A percentile compares a stretch with the other conserved stretches of the same genome.
phyloP scores from a whole-genome alignment of 2,888 invertebrate species.

The Abscondita cerata region DNA sequence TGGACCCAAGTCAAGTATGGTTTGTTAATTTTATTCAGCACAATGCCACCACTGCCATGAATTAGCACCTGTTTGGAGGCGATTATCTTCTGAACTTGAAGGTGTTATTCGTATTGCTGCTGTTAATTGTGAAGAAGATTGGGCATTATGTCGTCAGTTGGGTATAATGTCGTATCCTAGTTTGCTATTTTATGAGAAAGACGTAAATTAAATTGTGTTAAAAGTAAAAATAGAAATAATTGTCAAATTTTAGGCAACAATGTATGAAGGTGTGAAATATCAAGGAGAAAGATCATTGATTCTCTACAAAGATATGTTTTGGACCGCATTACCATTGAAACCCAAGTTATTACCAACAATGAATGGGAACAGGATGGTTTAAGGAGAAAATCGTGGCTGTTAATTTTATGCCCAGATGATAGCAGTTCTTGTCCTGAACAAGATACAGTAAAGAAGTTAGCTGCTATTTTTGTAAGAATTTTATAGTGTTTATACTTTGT shows the following conservation, averaged over 20 bases:
- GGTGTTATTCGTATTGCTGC: conserved; percentile 82
- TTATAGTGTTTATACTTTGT: no score
- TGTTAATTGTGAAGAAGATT: conserved; percentile 88
- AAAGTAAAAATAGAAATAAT: not conserved
- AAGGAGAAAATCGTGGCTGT: conserved; percentile 61
- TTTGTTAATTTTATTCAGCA: conserved; percentile 89
- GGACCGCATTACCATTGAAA: conserved; percentile 61
- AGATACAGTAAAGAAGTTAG: conserved; percentile 68
- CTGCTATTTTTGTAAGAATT: conserved; percentile 73
- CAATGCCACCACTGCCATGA: conserved; percentile 86
- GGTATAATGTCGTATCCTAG: conserved; percentile 79
- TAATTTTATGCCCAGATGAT: conserved; percentile 65
- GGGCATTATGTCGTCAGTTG: conserved; percentile 76
- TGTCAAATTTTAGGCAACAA: conserved; percentile 55
- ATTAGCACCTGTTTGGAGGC: conserved; percentile 83
- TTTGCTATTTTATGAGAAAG: conserved; percentile 69
- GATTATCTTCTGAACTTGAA: conserved; percentile 76
- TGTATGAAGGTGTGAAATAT: conserved; percentile 66
- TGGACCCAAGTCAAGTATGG: conserved; percentile 72
- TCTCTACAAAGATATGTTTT: conserved; percentile 70
- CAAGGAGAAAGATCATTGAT: conserved; percentile 66
- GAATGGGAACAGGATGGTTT: conserved; percentile 54
- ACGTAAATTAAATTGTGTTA: conserved; percentile 41
- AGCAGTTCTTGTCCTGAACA: conserved; percentile 63
- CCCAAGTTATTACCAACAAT: conserved; percentile 55